A percentile compares a stretch with the other conserved stretches of the same genome.
Evolutionary conservation across 2,797 vertebrate species (phyloP).

Genomic region (Microchirus variegatus): DNA sequence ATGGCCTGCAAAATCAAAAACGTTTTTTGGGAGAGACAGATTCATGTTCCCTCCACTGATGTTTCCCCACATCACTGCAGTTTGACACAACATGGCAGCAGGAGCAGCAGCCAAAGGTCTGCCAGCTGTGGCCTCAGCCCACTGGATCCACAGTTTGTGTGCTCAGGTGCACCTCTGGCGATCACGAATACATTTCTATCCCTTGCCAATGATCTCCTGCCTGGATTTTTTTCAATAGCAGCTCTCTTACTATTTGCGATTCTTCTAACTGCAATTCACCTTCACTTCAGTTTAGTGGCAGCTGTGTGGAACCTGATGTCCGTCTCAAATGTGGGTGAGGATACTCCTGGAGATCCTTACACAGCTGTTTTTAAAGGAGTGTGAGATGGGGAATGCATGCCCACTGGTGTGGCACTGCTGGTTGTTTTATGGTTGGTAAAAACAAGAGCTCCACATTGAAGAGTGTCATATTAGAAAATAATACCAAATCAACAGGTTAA

Average conservation of each 20-base stretch:
- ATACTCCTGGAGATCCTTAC: conserved; percentile 11
- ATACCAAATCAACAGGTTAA: conserved; percentile 20
- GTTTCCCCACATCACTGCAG: conserved; percentile 55
- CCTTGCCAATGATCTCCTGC: conserved; percentile 13
- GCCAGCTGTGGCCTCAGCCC: conserved; percentile 65
- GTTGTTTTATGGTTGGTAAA: conserved; percentile 21
- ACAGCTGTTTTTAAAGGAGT: conserved; percentile 7
- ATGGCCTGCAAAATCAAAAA: conserved; percentile 1
- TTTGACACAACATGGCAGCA: conserved; percentile 63
- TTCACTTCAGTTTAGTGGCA: background rate
- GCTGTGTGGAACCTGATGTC: conserved; percentile 3
- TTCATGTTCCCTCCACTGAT: conserved; percentile 19
- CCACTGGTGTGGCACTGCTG: background rate
- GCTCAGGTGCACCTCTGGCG: conserved; percentile 64
- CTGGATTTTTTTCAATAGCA: background rate
- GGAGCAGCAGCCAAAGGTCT: conserved; percentile 21
- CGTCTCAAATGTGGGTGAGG: conserved; percentile 18
- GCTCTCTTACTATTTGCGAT: background rate
- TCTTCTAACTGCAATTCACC: background rate
- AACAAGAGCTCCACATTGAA: conserved; percentile 31
- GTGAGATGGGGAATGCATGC: conserved; percentile 13
- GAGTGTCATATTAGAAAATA: conserved; percentile 4
- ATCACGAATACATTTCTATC: conserved; percentile 22
- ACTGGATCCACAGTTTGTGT: conserved; percentile 65
- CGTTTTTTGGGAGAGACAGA: conserved; percentile 6